Evolutionary conservation across 2,888 invertebrate genomes (phyloP).

Genomic region (Hypselothyrea guttata): DNA sequence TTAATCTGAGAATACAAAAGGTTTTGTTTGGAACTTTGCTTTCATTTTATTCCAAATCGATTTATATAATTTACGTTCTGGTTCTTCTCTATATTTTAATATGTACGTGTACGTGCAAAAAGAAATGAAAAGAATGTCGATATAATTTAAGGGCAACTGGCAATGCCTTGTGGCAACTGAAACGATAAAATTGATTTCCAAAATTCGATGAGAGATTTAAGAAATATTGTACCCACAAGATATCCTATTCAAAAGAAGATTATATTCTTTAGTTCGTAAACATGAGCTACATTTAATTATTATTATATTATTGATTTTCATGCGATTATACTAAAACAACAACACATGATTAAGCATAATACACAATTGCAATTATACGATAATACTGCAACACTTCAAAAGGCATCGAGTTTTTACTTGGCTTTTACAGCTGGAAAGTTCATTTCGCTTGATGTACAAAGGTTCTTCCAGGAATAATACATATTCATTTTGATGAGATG

Average conservation of each 20-base stretch:
- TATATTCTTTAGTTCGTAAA: slow-evolving; percentile 56
- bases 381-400: slow-evolving; percentile 23
- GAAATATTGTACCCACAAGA: slow-evolving; percentile 2
- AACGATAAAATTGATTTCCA: slow-evolving; percentile 47
- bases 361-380: slow-evolving; percentile 46
- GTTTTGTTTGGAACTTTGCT: slow-evolving; percentile 9
- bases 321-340: slow-evolving; percentile 70
- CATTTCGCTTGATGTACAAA: background rate
- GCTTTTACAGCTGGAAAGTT: background rate
- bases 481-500: slow-evolving; percentile 5
- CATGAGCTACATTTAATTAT: slow-evolving; percentile 59
- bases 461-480: too few species aligned
- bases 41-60: too few species aligned
- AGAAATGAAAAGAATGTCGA: slow-evolving; percentile 63
- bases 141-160: slow-evolving; percentile 66
- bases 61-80: too few species aligned
- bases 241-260: slow-evolving; percentile 8
- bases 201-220: slow-evolving; percentile 7
- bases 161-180: slow-evolving; percentile 47
- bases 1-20: background rate
- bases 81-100: too few species aligned
- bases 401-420: too few species aligned
- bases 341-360: slow-evolving; percentile 64
- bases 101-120: slow-evolving; percentile 24
- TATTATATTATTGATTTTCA: slow-evolving; percentile 47